phyloP scores from a whole-genome alignment of 2,113 vertebrate species.

The Furnarius figulus region DNA sequence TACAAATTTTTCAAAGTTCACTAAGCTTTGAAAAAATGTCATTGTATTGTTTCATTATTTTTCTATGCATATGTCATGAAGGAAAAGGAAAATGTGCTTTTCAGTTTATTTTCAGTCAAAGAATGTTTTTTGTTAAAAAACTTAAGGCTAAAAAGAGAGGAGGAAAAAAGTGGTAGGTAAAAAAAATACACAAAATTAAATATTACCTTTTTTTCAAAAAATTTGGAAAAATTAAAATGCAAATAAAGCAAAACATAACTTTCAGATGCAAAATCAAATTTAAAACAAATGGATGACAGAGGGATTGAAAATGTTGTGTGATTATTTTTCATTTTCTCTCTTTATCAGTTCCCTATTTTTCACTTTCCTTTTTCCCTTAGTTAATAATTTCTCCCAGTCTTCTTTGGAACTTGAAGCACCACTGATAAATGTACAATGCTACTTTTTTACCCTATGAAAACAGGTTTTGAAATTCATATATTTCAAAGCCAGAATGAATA shows the following conservation, averaged over 20 bases:
- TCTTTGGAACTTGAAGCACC: background rate
- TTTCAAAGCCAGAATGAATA: conserved; percentile 20
- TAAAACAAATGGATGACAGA: background rate
- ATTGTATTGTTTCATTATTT: background rate
- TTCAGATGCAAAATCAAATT: background rate
- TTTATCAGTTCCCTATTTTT: background rate
- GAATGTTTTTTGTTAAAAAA: background rate
- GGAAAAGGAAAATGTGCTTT: background rate
- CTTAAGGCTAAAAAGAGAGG: background rate
- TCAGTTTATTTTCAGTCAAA: background rate
- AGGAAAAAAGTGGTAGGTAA: background rate
- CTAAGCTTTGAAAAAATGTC: background rate
- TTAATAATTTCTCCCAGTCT: background rate
- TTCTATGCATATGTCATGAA: background rate
- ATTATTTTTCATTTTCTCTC: background rate
- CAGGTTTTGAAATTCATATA: background rate
- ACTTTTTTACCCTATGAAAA: background rate
- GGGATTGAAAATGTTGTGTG: background rate
- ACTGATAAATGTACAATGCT: conserved; percentile 15
- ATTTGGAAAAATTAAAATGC: background rate
- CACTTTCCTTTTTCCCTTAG: background rate
- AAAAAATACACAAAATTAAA: background rate
- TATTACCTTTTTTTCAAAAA: background rate
- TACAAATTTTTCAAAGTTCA: background rate
- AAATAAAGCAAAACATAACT: background rate